Conservation (phyloP, 2,797 vertebrate genomes). For the Typhlichthys eigenmanni region DNA sequence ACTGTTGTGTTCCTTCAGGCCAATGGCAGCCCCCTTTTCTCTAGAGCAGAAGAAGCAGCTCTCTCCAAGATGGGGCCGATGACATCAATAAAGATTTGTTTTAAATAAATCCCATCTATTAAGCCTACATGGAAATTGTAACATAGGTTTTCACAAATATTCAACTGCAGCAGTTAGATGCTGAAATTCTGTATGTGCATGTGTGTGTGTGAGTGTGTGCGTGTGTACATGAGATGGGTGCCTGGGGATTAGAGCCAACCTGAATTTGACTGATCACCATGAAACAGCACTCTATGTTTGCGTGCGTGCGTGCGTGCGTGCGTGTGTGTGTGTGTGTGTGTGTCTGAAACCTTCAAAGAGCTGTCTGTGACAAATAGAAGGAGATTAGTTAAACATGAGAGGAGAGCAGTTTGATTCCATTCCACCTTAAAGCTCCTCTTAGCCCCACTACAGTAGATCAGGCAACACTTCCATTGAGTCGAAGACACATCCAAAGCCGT, state of each 20-base stretch:
- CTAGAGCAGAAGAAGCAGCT: no score
- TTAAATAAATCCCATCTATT: no score
- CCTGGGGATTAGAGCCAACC: slow-evolving; percentile 61
- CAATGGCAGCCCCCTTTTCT: no score
- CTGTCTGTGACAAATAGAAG: slow-evolving; percentile 56
- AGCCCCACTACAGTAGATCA: slow-evolving; percentile 27
- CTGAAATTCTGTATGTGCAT: no score
- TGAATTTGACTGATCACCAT: slow-evolving; percentile 70
- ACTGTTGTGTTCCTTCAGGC: no score
- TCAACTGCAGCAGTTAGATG: no score
- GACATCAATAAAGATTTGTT: no score
- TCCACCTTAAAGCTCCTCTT: slow-evolving; percentile 39
- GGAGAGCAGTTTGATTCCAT: slow-evolving; percentile 43
- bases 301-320: neutral
- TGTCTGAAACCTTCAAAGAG: slow-evolving; percentile 21
- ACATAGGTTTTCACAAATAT: no score
- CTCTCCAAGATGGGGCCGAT: no score
- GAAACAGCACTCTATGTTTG: slow-evolving; percentile 35
- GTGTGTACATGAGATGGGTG: neutral
- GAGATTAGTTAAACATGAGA: slow-evolving; percentile 44
- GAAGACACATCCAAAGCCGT: slow-evolving; percentile 27
- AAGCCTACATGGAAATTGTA: no score
- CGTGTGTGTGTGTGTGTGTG: slow-evolving; percentile 18
- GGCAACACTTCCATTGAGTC: slow-evolving; percentile 19
- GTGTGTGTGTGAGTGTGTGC: no score